Evolutionary conservation across 1,140 invertebrate genomes (phyloP), one percentile per base, ranked within the genome.

Genomic region (Cydia fagiglandana): DNA sequence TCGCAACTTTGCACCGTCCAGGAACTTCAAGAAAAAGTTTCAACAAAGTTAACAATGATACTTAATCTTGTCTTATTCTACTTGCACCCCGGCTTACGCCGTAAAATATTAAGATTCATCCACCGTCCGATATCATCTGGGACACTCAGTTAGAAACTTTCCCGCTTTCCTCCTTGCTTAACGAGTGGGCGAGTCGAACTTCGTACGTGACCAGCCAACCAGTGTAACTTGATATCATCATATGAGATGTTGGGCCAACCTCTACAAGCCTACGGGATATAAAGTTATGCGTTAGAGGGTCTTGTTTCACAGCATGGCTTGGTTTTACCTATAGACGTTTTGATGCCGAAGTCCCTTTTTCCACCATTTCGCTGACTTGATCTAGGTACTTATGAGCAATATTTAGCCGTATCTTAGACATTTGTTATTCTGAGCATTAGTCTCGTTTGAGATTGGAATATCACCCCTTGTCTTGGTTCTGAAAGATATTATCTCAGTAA

Each of bases 111-210:
- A 70, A 38, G 66, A 70, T 70, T 70, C 66, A 70, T 38, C 66
- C 66, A 12, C 24, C 66, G 56, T 61, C 66, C 66, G 34, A 70
- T 70, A 45, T 70, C 66, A 41, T 41, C 66, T 47, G 45, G 45
- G 64, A 68, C 34, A 70, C 66, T 70, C 66, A 17, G 30, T 34
- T 68, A 68, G 38, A 41, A 70, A 70, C n/a, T 70, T 70, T 70
- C 6, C 6, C 38, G 17, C 17, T 24, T 61, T 61, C 2, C 17
- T 61, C 20, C 2, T 61, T 61, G 56, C 17, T 20, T 20, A 61
- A 24, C 56, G 17, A 20, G 56, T 2, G 7, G 10, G 17, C 53
- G 20, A 17, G 9, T 17, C n/a, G 10, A n/a, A 12, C 4, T n/a
- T 10, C 17, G 20, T 4, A 24, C 17, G 20, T 24, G 13, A 24